Evolutionary conservation across 1,140 invertebrate genomes (phyloP), one percentile per base, ranked within the genome.

Genomic region (Sinella curviseta): DNA sequence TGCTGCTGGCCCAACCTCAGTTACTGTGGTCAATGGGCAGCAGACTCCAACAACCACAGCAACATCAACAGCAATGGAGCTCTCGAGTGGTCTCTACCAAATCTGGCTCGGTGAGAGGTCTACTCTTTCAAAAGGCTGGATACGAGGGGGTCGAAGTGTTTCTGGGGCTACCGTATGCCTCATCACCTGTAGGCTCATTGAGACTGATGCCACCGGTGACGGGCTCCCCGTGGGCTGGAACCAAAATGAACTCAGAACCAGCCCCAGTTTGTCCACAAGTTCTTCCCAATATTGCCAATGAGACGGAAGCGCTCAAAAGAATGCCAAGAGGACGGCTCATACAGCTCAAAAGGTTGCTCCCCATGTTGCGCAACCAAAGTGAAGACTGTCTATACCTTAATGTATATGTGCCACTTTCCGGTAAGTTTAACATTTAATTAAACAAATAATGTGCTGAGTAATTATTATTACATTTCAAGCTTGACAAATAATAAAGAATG

Each of bases 331-430:
- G 95, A 1, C 88, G 95, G 65, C 88, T 95, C 81, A 93, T 96
- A 84, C 94, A 95, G 85, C 89, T 98, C 77, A 93, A 93, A 85
- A 89, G 95, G 84, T 89, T 98, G 85, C 87, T 95, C 81, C 94
- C 94, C 8, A 93, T 94, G 86, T 89, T 98, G 75, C 91, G 91
- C 82, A 94, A 97, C 85, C 95, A 98, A 88, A 95, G 92, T 83
- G 97, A 99, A 89, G 97, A 99, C 89, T 99, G 97, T 86, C 91
- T 99, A 36, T 98, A 97, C 87, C 89, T 99, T 82, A 99, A 99
- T 87, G 95, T 99, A 85, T 99, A 97, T 88, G 93, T 95, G 3
- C 97, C 97, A 60, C 94, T 93, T 84, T 93, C 94, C 92, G 95
- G 96, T 97, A 90, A 86, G 60, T 26, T 26, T 12, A 26, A n/a